These are phyloP conservation scores for Agapetus fuscipes DNA, from an alignment of 2,888 invertebrate genomes.

Conservation along the genomic window DNA sequence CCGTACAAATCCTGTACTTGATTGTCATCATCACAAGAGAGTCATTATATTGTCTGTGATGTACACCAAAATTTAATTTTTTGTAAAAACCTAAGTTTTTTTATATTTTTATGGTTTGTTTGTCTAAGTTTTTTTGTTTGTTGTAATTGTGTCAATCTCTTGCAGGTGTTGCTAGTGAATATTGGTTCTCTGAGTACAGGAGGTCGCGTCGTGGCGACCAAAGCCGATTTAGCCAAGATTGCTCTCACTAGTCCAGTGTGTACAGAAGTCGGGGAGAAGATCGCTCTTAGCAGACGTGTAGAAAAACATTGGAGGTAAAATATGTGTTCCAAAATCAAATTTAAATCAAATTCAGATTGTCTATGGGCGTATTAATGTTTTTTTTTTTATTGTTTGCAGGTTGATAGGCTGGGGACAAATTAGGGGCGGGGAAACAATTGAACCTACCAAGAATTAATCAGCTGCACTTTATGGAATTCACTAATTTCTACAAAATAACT, in stretches of 20 bases:
- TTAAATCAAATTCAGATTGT: not conserved
- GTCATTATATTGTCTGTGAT: no score
- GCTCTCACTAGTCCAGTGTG: constrained; percentile 96
- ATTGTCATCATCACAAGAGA: no score
- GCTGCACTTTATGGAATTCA: constrained; percentile 6
- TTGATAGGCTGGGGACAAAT: constrained; percentile 99
- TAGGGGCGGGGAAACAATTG: constrained; percentile 92
- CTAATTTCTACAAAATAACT: constrained; percentile 6
- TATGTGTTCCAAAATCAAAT: no score
- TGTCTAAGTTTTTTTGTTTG: no score
- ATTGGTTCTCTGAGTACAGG: constrained; percentile 98
- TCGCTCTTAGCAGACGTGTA: constrained; percentile 96
- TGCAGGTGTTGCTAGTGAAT: constrained; percentile 84
- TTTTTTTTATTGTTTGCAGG: constrained; percentile 52
- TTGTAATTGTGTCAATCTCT: constrained; percentile 11
- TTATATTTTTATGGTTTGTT: no score
- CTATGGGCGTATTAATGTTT: constrained; percentile 14
- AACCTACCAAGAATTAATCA: constrained; percentile 55
- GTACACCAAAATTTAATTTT: no score
- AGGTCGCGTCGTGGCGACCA: constrained; percentile 88
- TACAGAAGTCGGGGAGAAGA: constrained; percentile 97
- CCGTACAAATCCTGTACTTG: no score
- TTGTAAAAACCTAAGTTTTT: no score
- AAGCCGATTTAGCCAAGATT: constrained; percentile 95
- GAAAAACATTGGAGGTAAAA: constrained; percentile 99